Conservation (phyloP, 2,113 vertebrate genomes). For the Gobius niger region DNA sequence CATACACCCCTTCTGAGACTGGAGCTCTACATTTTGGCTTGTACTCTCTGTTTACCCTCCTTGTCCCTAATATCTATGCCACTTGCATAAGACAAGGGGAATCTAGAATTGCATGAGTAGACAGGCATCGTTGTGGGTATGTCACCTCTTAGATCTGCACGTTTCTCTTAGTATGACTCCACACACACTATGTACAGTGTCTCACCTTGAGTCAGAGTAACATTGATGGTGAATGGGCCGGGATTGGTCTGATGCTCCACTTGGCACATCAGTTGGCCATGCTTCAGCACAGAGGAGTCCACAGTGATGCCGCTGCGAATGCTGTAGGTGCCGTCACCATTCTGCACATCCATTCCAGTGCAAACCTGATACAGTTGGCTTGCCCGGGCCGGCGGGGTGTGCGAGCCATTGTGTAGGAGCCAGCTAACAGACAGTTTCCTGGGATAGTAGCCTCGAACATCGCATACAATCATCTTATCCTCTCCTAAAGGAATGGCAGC, state of each 20-base stretch:
- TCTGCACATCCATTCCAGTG: constrained; percentile 40
- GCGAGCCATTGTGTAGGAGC: constrained; percentile 35
- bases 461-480: constrained; percentile 64
- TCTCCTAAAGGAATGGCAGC: constrained; percentile 41
- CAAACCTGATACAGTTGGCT: constrained; percentile 45
- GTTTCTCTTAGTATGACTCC: background rate
- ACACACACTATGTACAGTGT: background rate
- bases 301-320: constrained; percentile 59
- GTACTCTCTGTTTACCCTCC: too few relatives aligned
- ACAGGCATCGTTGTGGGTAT: too few relatives aligned
- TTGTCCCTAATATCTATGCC: too few relatives aligned
- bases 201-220: constrained; percentile 52
- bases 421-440: constrained; percentile 51
- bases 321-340: constrained; percentile 51
- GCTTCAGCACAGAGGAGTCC: constrained; percentile 22
- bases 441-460: constrained; percentile 61
- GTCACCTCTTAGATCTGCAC: too few relatives aligned
- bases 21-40: too few relatives aligned
- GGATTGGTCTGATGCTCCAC: constrained; percentile 55
- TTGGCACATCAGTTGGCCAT: constrained; percentile 51
- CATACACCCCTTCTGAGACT: background rate
- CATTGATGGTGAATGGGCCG: constrained; percentile 31
- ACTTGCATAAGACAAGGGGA: too few relatives aligned
- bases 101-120: too few relatives aligned
- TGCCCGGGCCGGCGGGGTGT: background rate